These are phyloP conservation scores for Sycophila sp. DNA, from an alignment of 1,140 invertebrate species.

Conservation along the genomic window DNA sequence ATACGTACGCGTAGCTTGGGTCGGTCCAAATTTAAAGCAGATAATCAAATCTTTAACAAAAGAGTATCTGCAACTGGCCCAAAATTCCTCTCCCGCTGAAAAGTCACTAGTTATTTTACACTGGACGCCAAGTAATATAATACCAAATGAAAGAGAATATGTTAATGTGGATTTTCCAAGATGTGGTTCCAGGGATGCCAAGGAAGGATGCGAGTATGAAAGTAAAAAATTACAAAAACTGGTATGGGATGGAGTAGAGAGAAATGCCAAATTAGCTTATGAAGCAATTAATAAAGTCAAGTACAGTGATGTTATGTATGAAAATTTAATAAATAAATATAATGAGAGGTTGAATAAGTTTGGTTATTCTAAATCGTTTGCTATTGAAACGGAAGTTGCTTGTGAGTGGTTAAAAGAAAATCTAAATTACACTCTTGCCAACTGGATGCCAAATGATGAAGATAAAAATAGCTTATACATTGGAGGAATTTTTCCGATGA, in stretches of 20 bases:
- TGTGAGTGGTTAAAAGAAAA: slow-evolving; percentile 76
- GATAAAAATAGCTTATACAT: slow-evolving; percentile 70
- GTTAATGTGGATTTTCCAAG: slow-evolving; percentile 67
- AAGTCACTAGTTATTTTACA: slow-evolving; percentile 73
- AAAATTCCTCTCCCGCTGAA: slow-evolving; percentile 38
- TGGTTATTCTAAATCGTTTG: slow-evolving; percentile 37
- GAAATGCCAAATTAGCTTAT: slow-evolving; percentile 65
- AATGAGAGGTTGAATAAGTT: slow-evolving; percentile 66
- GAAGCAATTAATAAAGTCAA: slow-evolving; percentile 69
- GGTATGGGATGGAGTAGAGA: slow-evolving; percentile 70
- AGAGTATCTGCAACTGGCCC: slow-evolving; percentile 45
- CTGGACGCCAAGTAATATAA: slow-evolving; percentile 75
- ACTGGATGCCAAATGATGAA: slow-evolving; percentile 69
- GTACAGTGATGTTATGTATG: slow-evolving; percentile 69
- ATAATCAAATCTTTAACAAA: slow-evolving; percentile 63
- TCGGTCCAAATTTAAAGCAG: slow-evolving; percentile 69
- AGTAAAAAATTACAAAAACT: slow-evolving; percentile 75
- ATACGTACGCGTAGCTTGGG: slow-evolving; percentile 72
- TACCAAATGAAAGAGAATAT: slow-evolving; percentile 67
- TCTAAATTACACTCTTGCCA: slow-evolving; percentile 60
- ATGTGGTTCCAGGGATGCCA: slow-evolving; percentile 62
- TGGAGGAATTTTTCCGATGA: slow-evolving; percentile 83
- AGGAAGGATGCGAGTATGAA: slow-evolving; percentile 71
- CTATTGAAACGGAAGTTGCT: slow-evolving; percentile 68
- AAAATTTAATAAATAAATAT: slow-evolving; percentile 67